Evolutionary conservation across 2,113 vertebrate species (phyloP).

Genomic region (Alethe diademata): DNA sequence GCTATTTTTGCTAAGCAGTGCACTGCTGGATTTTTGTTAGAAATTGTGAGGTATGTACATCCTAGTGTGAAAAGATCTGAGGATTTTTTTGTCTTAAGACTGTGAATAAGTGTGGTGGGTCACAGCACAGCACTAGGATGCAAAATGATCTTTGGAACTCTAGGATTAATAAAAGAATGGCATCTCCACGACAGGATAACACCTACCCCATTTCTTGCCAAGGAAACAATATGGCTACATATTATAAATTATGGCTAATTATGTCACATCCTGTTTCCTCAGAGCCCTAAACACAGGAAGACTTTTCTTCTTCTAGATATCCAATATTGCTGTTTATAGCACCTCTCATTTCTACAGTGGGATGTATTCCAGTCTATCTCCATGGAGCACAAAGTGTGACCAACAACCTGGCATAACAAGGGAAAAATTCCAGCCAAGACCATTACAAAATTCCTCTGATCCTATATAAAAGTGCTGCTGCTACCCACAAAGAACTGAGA

Average conservation of each 20-base stretch:
- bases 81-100: background rate
- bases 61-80: background rate
- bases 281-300: constrained; percentile 30
- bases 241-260: constrained; percentile 32
- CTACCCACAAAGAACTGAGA: background rate
- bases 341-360: constrained; percentile 25
- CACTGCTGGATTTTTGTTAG: background rate
- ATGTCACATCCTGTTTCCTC: constrained; percentile 36
- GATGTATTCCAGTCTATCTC: background rate
- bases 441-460: background rate
- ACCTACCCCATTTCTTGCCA: background rate
- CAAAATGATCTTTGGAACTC: background rate
- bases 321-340: constrained; percentile 1
- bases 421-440: background rate
- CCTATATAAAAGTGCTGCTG: background rate
- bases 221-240: constrained; percentile 26
- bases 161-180: background rate
- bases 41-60: background rate
- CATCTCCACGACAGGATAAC: background rate
- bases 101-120: background rate
- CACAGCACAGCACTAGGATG: background rate
- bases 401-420: background rate
- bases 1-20: background rate
- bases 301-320: constrained; percentile 12
- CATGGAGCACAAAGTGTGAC: background rate